phyloP scores from a whole-genome alignment of 2,797 vertebrate genomes.

The Sebastes melanostomus region DNA sequence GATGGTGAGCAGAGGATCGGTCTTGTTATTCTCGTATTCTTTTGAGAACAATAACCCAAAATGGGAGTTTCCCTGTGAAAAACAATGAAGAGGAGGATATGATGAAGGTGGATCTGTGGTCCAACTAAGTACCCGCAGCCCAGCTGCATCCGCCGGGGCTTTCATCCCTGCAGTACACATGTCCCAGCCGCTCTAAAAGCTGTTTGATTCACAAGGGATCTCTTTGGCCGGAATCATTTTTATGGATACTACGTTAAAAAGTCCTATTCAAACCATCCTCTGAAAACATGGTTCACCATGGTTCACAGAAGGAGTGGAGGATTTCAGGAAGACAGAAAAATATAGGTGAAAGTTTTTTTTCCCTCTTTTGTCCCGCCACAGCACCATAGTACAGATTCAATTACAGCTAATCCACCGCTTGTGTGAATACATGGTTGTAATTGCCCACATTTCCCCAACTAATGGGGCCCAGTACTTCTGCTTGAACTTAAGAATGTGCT shows the following conservation, averaged over 20 bases:
- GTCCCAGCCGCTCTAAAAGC: constrained; percentile 33
- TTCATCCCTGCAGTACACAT: constrained; percentile 38
- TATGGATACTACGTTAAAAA: constrained; percentile 36
- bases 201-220: constrained; percentile 30
- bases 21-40: not conserved
- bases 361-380: not conserved
- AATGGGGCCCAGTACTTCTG: constrained; percentile 44
- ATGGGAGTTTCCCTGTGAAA: constrained; percentile 5
- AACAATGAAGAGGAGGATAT: not conserved
- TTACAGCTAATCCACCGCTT: constrained; percentile 19
- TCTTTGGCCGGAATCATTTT: constrained; percentile 27
- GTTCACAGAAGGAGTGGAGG: no score
- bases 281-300: not conserved
- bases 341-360: not conserved
- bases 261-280: constrained; percentile 9
- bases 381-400: not conserved
- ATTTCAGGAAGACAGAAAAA: fast-evolving
- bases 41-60: constrained; percentile 17
- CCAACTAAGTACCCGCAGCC: constrained; percentile 3
- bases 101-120: constrained; percentile 32
- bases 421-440: constrained; percentile 38
- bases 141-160: constrained; percentile 31
- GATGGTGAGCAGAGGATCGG: not conserved
- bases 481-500: constrained; percentile 41
- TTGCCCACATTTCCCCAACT: constrained; percentile 46